Conservation (phyloP, 2,888 invertebrate genomes). For the Desoria tigrina region DNA sequence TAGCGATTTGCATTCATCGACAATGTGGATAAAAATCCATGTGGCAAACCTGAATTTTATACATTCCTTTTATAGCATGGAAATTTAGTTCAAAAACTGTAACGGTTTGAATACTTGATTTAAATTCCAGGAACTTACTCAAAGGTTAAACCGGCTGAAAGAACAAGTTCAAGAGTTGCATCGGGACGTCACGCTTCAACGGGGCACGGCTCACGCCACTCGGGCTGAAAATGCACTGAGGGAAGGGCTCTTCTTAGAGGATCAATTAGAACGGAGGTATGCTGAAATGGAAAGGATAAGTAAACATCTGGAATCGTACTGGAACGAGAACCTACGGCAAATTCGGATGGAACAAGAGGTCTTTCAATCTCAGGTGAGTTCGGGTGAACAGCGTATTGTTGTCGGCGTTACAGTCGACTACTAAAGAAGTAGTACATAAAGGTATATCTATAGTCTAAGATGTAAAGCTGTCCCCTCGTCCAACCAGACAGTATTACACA, state of each 20-base stretch:
- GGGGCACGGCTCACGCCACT: constrained; percentile 58
- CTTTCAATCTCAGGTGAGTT: constrained; percentile 62
- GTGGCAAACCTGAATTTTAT: too few relatives aligned
- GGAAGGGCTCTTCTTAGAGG: constrained; percentile 65
- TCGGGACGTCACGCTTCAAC: constrained; percentile 68
- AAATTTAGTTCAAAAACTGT: too few relatives aligned
- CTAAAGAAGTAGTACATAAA: too few relatives aligned
- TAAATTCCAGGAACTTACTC: constrained; percentile 62
- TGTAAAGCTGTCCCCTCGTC: too few relatives aligned
- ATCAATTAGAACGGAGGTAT: constrained; percentile 65
- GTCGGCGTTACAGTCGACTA: too few relatives aligned
- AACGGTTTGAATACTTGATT: too few relatives aligned
- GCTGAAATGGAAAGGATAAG: constrained; percentile 65
- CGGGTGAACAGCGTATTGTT: too few relatives aligned
- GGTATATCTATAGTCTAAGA: too few relatives aligned
- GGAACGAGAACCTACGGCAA: constrained; percentile 73
- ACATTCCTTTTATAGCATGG: too few relatives aligned
- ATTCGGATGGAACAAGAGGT: constrained; percentile 72
- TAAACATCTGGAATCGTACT: constrained; percentile 65
- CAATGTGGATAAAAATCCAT: too few relatives aligned
- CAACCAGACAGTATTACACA: too few relatives aligned
- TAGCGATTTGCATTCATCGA: too few relatives aligned
- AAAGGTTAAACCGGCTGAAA: constrained; percentile 65
- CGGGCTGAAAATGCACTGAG: constrained; percentile 60
- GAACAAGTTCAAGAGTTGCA: constrained; percentile 70